Conservation (phyloP, 2,888 invertebrate genomes). For the Dascillus cervinus region DNA sequence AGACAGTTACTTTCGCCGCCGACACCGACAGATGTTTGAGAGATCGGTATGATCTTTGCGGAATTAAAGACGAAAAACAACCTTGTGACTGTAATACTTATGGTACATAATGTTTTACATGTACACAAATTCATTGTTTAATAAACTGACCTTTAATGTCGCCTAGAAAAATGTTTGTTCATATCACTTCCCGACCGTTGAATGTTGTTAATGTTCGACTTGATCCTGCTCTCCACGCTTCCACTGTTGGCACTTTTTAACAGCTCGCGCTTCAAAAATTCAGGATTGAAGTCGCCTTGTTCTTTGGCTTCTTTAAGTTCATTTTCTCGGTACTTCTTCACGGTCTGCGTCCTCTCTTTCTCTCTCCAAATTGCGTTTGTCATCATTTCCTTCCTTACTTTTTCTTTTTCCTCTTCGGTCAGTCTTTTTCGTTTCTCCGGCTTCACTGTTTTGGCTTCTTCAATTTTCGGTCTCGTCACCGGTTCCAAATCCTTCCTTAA, state of each 20-base stretch:
- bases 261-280: conserved; percentile 55
- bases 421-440: too few species aligned
- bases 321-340: conserved; percentile 56
- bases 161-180: conserved; percentile 71
- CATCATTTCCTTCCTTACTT: conserved; percentile 71
- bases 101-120: conserved; percentile 2
- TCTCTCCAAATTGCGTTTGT: conserved; percentile 68
- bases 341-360: conserved; percentile 54
- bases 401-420: conserved; percentile 61
- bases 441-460: conserved; percentile 10
- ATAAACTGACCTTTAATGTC: conserved; percentile 13
- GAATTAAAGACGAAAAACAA: conserved; percentile 29
- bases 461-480: too few species aligned
- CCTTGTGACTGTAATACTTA: conserved; percentile 31
- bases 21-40: conserved; percentile 28
- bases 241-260: conserved; percentile 56
- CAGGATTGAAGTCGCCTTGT: conserved; percentile 44
- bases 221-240: conserved; percentile 76
- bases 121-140: background rate
- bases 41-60: conserved; percentile 33
- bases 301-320: conserved; percentile 43
- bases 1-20: conserved; percentile 32
- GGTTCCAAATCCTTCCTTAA: too few species aligned
- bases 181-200: conserved; percentile 74
- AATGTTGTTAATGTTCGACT: conserved; percentile 82